A percentile compares a stretch with the other conserved stretches of the same genome.
Evolutionary conservation across 2,113 vertebrate species (phyloP).

Genomic region (Fukomys damarensis): DNA sequence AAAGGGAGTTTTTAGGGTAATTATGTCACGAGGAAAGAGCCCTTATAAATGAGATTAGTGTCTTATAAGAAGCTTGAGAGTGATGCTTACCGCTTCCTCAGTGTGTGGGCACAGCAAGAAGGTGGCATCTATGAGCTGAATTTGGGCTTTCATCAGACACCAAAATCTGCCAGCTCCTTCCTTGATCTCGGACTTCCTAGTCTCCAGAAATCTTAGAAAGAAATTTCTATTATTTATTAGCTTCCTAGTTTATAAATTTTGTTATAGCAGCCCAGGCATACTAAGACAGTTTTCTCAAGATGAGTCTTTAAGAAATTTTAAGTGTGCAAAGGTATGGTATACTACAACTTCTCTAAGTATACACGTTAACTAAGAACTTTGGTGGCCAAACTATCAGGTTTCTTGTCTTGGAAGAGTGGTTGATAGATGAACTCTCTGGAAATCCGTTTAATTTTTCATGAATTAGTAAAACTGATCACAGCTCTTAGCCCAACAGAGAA

Average conservation of each 20-base stretch:
- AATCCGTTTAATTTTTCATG: neutral
- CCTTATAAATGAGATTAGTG: neutral
- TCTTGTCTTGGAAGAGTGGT: neutral
- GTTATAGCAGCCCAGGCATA: neutral
- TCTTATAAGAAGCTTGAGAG: neutral
- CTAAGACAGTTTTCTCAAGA: neutral
- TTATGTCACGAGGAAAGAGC: neutral
- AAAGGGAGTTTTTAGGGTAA: neutral
- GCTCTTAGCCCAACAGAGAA: neutral
- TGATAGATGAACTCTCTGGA: neutral
- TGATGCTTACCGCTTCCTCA: neutral
- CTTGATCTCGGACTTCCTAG: neutral
- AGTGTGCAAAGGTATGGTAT: neutral
- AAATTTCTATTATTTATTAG: neutral
- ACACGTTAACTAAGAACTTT: conserved; percentile 12
- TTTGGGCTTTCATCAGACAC: neutral
- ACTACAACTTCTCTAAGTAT: neutral
- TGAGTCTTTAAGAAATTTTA: neutral
- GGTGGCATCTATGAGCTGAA: fast-evolving
- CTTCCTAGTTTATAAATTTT: neutral
- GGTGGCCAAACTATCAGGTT: neutral
- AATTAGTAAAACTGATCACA: neutral
- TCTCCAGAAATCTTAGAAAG: neutral
- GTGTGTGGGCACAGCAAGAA: neutral
- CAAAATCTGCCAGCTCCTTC: neutral